Percentiles rank a stretch among this genome's conserved stretches.
Evolutionary conservation across 2,888 invertebrate species (phyloP).

Genomic region (Torymus aiolomorphi): DNA sequence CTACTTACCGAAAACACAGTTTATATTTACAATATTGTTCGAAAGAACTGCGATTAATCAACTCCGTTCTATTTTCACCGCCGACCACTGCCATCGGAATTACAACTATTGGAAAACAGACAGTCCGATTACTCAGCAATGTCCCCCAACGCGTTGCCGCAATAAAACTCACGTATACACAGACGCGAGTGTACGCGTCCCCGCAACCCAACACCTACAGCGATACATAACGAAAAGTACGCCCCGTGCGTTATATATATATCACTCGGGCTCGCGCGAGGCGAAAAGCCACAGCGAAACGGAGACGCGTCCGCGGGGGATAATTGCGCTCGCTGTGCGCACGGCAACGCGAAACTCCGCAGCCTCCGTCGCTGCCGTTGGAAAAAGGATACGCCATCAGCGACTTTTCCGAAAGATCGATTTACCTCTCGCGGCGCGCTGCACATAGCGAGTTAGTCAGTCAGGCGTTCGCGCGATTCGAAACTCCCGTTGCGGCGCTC

Average conservation of each 20-base stretch:
- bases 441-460: not conserved
- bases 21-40: too few relatives aligned
- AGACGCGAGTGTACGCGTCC: too few relatives aligned
- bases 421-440: not conserved
- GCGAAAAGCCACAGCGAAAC: conserved; percentile 1
- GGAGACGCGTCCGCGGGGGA: conserved; percentile 6
- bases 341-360: conserved; percentile 33
- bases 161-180: too few relatives aligned
- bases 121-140: too few relatives aligned
- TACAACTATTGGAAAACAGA: too few relatives aligned
- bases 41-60: too few relatives aligned
- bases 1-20: too few relatives aligned
- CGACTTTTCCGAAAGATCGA: conserved; percentile 39
- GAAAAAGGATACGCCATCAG: conserved; percentile 21
- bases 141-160: too few relatives aligned
- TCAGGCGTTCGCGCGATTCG: conserved; percentile 3
- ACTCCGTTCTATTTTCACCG: too few relatives aligned
- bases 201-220: not conserved
- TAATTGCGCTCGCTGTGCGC: conserved; percentile 17
- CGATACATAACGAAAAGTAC: conserved; percentile 13
- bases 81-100: too few relatives aligned
- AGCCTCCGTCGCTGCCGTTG: not conserved
- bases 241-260: not conserved
- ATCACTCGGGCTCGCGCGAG: not conserved
- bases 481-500: conserved; percentile 32